Evolutionary conservation across 2,113 vertebrate species (phyloP).

Genomic region (Ceratotherium simum): DNA sequence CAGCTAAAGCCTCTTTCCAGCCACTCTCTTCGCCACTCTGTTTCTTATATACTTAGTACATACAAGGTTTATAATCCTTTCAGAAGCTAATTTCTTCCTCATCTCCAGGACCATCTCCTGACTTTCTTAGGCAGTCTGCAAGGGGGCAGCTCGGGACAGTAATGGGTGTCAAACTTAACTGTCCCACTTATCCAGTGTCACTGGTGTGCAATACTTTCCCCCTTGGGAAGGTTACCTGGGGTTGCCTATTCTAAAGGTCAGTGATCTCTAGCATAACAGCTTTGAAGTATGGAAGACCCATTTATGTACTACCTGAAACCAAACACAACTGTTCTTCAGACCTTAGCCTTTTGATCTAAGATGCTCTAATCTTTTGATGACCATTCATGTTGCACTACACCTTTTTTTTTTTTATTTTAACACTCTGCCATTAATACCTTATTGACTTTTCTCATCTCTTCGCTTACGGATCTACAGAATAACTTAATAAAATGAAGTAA

Average conservation of each 20-base stretch:
- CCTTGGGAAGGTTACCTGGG: neutral
- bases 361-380: neutral
- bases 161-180: neutral
- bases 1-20: neutral
- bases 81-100: conserved; percentile 9
- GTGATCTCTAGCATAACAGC: neutral
- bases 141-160: neutral
- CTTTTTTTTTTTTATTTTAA: neutral
- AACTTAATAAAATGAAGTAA: conserved; percentile 15
- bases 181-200: neutral
- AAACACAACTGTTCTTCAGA: neutral
- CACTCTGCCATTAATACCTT: neutral
- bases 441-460: conserved; percentile 27
- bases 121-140: neutral
- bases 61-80: neutral
- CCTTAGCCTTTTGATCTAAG: conserved; percentile 26
- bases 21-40: neutral
- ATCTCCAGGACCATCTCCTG: neutral
- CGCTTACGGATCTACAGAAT: neutral
- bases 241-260: neutral
- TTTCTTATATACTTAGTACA: neutral
- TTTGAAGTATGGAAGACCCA: neutral
- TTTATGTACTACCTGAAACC: neutral
- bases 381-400: neutral
- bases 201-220: neutral